Conservation (phyloP, 2,888 invertebrate species). For the Oscheius onirici region DNA sequence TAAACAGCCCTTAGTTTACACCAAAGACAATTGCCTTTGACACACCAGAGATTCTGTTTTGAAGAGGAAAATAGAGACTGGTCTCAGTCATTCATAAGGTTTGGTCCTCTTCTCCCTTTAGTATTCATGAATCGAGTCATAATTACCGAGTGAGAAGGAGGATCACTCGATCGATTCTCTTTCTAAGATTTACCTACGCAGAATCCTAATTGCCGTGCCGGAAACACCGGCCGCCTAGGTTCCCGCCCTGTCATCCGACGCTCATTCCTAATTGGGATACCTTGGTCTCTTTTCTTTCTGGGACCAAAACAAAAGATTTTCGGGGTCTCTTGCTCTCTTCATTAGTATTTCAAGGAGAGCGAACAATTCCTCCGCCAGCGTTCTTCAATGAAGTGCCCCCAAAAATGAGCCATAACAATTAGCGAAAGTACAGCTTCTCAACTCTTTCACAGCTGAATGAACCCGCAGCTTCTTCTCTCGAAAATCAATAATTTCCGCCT, state of each 20-base stretch:
- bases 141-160: constrained; percentile 2
- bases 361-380: too few species aligned
- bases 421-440: too few species aligned
- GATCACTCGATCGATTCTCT: constrained; percentile 19
- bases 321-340: constrained; percentile 11
- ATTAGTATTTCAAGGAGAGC: too few species aligned
- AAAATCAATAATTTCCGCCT: background rate
- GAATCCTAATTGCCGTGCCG: constrained; percentile 7
- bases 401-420: too few species aligned
- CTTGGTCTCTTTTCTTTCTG: constrained; percentile 12
- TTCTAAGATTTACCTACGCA: background rate
- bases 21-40: too few species aligned
- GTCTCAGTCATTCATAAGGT: constrained; percentile 1
- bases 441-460: too few species aligned
- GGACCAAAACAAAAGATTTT: too few species aligned
- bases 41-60: background rate
- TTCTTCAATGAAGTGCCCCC: too few species aligned
- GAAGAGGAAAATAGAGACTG: background rate
- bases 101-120: constrained; percentile 10
- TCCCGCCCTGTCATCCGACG: constrained; percentile 16
- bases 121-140: constrained; percentile 29
- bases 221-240: background rate
- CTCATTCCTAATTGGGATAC: constrained; percentile 11
- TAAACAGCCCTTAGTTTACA: too few species aligned
- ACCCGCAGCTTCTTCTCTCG: background rate